Percentiles rank a stretch among this genome's conserved stretches.
phyloP scores from a whole-genome alignment of 2,797 vertebrate genomes.

The Sebastes kiyomatsui region DNA sequence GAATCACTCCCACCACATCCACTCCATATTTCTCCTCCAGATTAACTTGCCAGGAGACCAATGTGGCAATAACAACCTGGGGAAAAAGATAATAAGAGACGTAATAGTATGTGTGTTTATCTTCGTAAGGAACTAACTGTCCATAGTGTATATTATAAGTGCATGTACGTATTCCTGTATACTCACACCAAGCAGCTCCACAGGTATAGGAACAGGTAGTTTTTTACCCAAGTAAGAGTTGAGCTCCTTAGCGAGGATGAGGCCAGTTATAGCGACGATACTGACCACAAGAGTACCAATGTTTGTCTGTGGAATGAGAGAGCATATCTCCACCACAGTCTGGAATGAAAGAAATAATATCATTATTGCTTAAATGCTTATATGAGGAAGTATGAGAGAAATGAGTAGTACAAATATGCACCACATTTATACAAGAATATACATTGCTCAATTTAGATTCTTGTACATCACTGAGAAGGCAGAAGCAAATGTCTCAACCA shows the following conservation, averaged over 20 bases:
- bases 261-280: slow-evolving; percentile 83
- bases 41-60: slow-evolving; percentile 85
- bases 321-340: slow-evolving; percentile 87
- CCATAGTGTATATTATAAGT: neutral
- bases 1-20: slow-evolving; percentile 89
- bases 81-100: neutral
- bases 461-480: neutral
- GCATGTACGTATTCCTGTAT: neutral
- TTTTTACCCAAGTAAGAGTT: slow-evolving; percentile 82
- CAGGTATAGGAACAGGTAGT: slow-evolving; percentile 90
- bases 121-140: neutral
- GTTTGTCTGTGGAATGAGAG: slow-evolving; percentile 83
- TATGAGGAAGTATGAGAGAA: neutral
- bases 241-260: slow-evolving; percentile 87
- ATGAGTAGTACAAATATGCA: slow-evolving; percentile 10
- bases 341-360: slow-evolving; percentile 63
- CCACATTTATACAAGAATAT: neutral
- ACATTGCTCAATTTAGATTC: neutral
- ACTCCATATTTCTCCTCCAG: slow-evolving; percentile 80
- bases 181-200: slow-evolving; percentile 90
- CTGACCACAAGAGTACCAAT: slow-evolving; percentile 88
- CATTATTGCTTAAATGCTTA: neutral
- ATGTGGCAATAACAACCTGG: slow-evolving; percentile 89
- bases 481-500: neutral
- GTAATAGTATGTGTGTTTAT: neutral